Percentiles rank a stretch among this genome's conserved stretches.
These are phyloP conservation scores for Mungos mungo DNA, from an alignment of 2,113 vertebrate species.

Conservation along the genomic window DNA sequence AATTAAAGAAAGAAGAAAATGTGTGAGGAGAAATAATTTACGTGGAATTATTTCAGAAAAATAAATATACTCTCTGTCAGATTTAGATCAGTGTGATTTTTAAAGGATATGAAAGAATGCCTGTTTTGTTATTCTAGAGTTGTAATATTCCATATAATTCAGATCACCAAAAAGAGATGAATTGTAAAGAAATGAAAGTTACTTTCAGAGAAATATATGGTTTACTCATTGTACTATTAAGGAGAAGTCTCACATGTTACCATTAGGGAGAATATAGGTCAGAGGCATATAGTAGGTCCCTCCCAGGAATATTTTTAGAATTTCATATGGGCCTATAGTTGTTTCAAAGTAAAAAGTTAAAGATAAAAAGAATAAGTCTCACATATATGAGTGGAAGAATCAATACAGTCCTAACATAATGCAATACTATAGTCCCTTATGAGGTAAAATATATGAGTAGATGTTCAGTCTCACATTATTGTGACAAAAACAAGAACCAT, in stretches of 20 bases:
- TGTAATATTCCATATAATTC: conserved; percentile 6
- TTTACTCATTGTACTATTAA: conserved; percentile 40
- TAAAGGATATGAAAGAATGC: not conserved
- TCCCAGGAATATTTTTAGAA: not conserved
- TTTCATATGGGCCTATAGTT: not conserved
- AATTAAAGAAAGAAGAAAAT: not conserved
- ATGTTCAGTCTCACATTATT: not conserved
- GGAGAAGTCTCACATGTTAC: not conserved
- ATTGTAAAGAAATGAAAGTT: conserved; percentile 4
- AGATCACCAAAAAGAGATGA: not conserved
- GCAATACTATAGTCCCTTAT: not conserved
- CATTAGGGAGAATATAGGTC: not conserved
- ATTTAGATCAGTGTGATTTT: not conserved
- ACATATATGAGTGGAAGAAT: not conserved
- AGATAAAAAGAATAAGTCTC: not conserved
- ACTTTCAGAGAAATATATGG: not conserved
- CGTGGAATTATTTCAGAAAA: not conserved
- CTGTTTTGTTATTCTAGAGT: not conserved
- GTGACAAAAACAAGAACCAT: not conserved
- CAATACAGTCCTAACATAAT: not conserved
- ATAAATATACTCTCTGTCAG: not conserved
- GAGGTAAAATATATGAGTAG: not conserved
- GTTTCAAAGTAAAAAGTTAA: not conserved
- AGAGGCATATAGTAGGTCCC: not conserved
- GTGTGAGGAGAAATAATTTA: not conserved